Conservation (phyloP, 2,113 vertebrate genomes). For the Suricata suricatta region DNA sequence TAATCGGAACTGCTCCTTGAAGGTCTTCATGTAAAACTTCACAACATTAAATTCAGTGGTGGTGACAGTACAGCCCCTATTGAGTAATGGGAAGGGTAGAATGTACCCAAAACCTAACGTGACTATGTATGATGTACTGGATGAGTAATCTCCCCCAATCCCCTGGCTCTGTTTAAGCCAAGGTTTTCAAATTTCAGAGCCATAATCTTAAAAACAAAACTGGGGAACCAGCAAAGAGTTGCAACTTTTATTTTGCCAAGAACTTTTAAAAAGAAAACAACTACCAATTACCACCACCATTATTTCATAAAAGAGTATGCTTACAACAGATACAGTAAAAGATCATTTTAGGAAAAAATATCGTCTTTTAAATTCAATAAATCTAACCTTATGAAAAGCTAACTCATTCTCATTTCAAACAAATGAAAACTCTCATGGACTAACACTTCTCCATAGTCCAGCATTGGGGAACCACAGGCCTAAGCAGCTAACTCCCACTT, state of each 20-base stretch:
- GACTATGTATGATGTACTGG: background rate
- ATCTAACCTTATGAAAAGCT: conserved; percentile 21
- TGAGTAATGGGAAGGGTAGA: background rate
- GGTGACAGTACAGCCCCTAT: background rate
- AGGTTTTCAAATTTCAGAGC: conserved; percentile 56
- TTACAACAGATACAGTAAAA: conserved; percentile 37
- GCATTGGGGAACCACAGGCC: background rate
- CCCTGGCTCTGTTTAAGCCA: conserved; percentile 11
- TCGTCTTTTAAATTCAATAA: conserved; percentile 44
- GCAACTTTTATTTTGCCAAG: conserved; percentile 34
- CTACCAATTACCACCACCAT: background rate
- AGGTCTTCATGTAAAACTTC: conserved; percentile 32
- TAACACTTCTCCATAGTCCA: background rate
- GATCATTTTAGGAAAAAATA: conserved; percentile 24
- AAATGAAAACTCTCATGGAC: conserved; percentile 10
- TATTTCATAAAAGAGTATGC: conserved; percentile 47
- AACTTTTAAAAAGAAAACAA: background rate
- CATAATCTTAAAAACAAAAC: background rate
- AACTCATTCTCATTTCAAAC: conserved; percentile 41
- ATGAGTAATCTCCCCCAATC: background rate
- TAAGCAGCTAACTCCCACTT: background rate
- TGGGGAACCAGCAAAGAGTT: background rate
- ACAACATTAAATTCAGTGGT: background rate
- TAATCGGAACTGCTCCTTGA: conserved; percentile 28
- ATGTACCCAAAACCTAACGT: background rate